A percentile compares a stretch with the other conserved stretches of the same genome.
phyloP scores from a whole-genome alignment of 2,797 vertebrate species.

The Threskiornis aethiopicus region DNA sequence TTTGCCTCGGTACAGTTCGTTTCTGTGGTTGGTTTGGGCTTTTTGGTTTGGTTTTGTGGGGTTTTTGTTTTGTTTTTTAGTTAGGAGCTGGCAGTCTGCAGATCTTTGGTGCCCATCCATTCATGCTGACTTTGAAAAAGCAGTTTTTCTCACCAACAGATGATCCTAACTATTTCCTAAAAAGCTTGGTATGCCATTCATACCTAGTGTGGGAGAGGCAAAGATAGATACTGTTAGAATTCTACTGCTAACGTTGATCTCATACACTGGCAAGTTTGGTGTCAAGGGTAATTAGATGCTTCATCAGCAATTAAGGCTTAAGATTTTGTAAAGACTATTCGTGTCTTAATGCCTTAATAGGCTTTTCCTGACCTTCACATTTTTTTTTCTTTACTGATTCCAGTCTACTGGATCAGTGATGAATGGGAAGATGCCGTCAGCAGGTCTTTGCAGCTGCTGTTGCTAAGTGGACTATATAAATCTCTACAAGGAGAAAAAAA shows the following conservation, averaged over 20 bases:
- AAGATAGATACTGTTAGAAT: background rate
- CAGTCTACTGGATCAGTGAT: background rate
- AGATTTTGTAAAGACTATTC: background rate
- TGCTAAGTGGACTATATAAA: background rate
- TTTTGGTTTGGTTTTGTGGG: background rate
- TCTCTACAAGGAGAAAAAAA: background rate
- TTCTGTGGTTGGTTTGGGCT: background rate
- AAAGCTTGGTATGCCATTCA: background rate
- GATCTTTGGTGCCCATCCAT: background rate
- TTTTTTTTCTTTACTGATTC: background rate
- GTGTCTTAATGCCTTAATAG: conserved; percentile 9
- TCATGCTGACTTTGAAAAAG: background rate
- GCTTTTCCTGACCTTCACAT: conserved; percentile 1
- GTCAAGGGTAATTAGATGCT: background rate
- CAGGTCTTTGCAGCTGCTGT: background rate
- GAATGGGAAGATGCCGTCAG: background rate
- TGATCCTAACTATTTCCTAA: background rate
- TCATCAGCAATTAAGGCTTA: background rate
- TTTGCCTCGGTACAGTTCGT: background rate
- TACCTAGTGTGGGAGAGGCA: background rate
- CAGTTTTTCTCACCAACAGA: background rate
- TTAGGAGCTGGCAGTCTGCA: background rate
- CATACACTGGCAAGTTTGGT: background rate
- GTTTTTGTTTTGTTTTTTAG: background rate
- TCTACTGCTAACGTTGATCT: background rate